Percentiles rank a stretch among this genome's conserved stretches.
Conservation (phyloP, 1,140 invertebrate species). For the Diorhabda elongata region DNA sequence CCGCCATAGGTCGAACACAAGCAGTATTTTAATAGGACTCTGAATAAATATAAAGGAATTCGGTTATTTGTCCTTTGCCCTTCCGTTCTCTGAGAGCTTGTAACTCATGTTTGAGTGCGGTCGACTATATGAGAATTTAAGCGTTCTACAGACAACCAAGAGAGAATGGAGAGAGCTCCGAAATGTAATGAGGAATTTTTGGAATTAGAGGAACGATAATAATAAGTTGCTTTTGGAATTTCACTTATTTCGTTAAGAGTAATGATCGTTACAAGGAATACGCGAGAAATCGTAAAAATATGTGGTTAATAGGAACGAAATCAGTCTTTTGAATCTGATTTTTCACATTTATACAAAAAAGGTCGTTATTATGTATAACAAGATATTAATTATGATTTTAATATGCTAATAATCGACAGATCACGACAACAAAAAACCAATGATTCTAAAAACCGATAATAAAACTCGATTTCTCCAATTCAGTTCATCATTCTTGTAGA, state of each 20-base stretch:
- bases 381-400: too few species aligned
- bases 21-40: not conserved
- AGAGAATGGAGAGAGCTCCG: not conserved
- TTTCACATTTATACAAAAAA: too few species aligned
- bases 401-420: too few species aligned
- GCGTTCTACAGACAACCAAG: not conserved
- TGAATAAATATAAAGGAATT: slow-evolving; percentile 15
- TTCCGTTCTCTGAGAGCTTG: not conserved
- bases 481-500: too few species aligned
- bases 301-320: too few species aligned
- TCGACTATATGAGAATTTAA: slow-evolving; percentile 1
- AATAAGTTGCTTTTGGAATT: not conserved
- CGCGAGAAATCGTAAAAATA: too few species aligned
- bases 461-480: too few species aligned
- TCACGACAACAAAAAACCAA: too few species aligned
- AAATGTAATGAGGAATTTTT: not conserved
- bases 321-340: too few species aligned
- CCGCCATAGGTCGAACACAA: not conserved
- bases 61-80: slow-evolving; percentile 6
- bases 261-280: too few species aligned
- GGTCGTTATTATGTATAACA: too few species aligned
- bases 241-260: not conserved
- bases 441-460: too few species aligned
- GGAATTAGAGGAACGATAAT: not conserved
- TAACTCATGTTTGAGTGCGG: slow-evolving; percentile 4